Percentiles rank a stretch among this genome's conserved stretches.
Conservation (phyloP, 2,797 vertebrate genomes). For the Rhinoraja longicauda region DNA sequence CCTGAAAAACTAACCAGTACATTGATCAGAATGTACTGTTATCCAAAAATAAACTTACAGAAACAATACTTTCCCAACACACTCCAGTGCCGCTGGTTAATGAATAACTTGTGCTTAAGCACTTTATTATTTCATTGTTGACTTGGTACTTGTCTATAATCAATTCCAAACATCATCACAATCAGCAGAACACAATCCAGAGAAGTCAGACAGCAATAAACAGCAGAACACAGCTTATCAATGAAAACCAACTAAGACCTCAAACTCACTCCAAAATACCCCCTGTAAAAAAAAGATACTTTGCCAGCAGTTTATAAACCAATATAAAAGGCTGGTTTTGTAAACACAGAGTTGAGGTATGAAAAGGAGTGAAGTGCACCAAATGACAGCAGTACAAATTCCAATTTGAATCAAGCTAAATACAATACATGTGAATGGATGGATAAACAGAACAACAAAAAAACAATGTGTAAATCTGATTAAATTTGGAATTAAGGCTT, state of each 20-base stretch:
- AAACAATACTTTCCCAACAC: neutral
- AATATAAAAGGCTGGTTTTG: neutral
- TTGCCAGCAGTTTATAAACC: neutral
- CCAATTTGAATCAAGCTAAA: neutral
- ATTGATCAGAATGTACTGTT: neutral
- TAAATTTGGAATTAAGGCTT: neutral
- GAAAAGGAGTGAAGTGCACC: neutral
- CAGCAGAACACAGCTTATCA: neutral
- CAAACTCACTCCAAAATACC: neutral
- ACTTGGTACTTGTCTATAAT: constrained; percentile 13
- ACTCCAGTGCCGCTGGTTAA: neutral
- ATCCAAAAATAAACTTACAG: neutral
- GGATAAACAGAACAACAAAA: neutral
- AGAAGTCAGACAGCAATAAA: neutral
- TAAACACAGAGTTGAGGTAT: neutral
- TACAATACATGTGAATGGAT: neutral
- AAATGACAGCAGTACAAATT: neutral
- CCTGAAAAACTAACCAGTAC: neutral
- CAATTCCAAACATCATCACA: constrained; percentile 20
- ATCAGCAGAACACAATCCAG: constrained; percentile 13
- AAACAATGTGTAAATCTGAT: neutral
- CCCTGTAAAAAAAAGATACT: neutral
- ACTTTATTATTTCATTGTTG: constrained; percentile 29
- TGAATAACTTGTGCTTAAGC: neutral
- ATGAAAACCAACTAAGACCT: neutral